Evolutionary conservation across 2,113 vertebrate species (phyloP).

Genomic region (Vombatus ursinus): DNA sequence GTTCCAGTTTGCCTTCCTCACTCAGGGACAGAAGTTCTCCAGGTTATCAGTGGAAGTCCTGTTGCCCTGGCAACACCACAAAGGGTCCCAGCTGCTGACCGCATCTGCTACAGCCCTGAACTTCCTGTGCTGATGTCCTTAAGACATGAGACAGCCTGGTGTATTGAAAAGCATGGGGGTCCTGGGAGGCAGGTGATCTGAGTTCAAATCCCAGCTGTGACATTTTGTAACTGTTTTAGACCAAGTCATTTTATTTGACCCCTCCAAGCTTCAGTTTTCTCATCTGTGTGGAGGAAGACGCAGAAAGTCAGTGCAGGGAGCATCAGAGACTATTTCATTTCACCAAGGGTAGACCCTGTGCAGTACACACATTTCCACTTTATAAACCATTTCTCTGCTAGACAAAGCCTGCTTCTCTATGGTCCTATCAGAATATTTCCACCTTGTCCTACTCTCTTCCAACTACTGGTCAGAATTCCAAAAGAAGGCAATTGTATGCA

Average conservation of each 20-base stretch:
- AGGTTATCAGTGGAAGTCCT: conserved; percentile 61
- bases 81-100: conserved; percentile 68
- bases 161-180: neutral
- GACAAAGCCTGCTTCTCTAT: neutral
- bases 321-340: neutral
- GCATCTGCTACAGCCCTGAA: conserved; percentile 77
- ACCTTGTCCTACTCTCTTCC: neutral
- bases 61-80: conserved; percentile 62
- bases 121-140: conserved; percentile 77
- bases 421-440: neutral
- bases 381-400: neutral
- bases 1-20: conserved; percentile 47
- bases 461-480: neutral
- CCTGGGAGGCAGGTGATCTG: neutral
- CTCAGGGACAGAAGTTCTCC: conserved; percentile 51
- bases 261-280: neutral
- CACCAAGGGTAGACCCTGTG: neutral
- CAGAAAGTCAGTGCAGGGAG: neutral
- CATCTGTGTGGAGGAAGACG: neutral
- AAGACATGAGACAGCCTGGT: conserved; percentile 29
- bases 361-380: neutral
- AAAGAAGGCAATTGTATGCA: neutral
- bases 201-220: neutral
- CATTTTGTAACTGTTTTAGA: neutral
- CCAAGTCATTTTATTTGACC: neutral